These are phyloP conservation scores for Percopsis transmontana DNA, from an alignment of 2,113 vertebrate genomes.

Conservation along the genomic window DNA sequence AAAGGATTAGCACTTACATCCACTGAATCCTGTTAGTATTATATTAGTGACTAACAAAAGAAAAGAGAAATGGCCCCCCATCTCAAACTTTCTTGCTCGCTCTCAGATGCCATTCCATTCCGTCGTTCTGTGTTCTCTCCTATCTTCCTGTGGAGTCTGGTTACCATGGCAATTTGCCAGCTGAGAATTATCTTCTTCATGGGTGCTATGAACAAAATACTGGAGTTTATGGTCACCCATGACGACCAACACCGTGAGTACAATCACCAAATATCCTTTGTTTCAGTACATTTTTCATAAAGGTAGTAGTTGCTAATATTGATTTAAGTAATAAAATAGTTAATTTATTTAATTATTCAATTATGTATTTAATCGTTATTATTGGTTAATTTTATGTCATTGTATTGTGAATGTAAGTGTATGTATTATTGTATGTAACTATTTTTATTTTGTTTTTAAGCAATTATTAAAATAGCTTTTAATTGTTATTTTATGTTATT, in stretches of 20 bases:
- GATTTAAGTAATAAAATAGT: too few species aligned
- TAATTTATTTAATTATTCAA: neutral
- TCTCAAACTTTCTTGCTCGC: slow-evolving; percentile 9
- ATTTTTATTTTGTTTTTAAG: neutral
- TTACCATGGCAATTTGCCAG: slow-evolving; percentile 91
- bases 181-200: slow-evolving; percentile 91
- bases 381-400: neutral
- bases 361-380: neutral
- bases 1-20: too few species aligned
- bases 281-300: neutral
- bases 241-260: slow-evolving; percentile 67
- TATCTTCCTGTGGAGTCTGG: slow-evolving; percentile 90
- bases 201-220: slow-evolving; percentile 93
- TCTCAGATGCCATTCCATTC: slow-evolving; percentile 76
- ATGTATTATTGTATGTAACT: neutral
- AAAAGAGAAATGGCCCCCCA: neutral
- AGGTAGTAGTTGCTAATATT: too few species aligned
- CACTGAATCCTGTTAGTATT: too few species aligned
- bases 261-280: neutral
- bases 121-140: slow-evolving; percentile 84
- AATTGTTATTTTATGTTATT: too few species aligned
- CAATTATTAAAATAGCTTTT: neutral
- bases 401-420: neutral
- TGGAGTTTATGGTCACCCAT: slow-evolving; percentile 81
- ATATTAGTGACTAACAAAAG: neutral